A percentile compares a stretch with the other conserved stretches of the same genome.
Evolutionary conservation across 2,113 vertebrate genomes (phyloP).

Genomic region (Chaenogobius annularis): DNA sequence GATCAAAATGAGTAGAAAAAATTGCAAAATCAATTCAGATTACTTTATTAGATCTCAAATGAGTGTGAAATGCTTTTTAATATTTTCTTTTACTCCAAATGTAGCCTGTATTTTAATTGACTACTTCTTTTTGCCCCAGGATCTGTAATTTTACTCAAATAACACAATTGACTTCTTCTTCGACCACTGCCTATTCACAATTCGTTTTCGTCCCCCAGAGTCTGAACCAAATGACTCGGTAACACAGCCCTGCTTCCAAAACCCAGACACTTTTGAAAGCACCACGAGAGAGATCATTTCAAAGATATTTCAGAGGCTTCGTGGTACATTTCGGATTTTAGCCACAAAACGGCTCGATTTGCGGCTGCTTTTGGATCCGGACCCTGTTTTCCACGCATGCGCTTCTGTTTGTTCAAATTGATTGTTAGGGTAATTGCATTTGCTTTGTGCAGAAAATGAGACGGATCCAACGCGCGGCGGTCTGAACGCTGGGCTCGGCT

Average conservation of each 20-base stretch:
- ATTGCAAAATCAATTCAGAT: no score
- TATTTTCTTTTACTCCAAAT: no score
- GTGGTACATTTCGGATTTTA: not conserved
- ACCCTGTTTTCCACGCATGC: not conserved
- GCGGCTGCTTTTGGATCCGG: not conserved
- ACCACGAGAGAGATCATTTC: not conserved
- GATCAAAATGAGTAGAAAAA: no score
- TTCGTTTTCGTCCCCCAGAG: not conserved
- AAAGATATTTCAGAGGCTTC: not conserved
- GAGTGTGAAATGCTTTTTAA: no score
- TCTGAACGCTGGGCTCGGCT: not conserved
- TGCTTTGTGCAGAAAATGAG: constrained; percentile 11
- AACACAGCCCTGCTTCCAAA: not conserved
- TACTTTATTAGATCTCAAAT: no score
- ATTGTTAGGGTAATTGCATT: constrained; percentile 7
- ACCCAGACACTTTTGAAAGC: not conserved
- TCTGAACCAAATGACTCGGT: not conserved
- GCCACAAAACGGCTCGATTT: not conserved
- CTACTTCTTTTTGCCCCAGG: no score
- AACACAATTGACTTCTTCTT: no score
- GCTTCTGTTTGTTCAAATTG: constrained; percentile 8
- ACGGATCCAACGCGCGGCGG: not conserved
- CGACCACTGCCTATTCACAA: no score
- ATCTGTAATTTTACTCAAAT: no score
- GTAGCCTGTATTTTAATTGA: no score